Evolutionary conservation across 1,140 invertebrate species (phyloP), one percentile per base, ranked within the genome.

Genomic region (Lasioglossum baleicum): DNA sequence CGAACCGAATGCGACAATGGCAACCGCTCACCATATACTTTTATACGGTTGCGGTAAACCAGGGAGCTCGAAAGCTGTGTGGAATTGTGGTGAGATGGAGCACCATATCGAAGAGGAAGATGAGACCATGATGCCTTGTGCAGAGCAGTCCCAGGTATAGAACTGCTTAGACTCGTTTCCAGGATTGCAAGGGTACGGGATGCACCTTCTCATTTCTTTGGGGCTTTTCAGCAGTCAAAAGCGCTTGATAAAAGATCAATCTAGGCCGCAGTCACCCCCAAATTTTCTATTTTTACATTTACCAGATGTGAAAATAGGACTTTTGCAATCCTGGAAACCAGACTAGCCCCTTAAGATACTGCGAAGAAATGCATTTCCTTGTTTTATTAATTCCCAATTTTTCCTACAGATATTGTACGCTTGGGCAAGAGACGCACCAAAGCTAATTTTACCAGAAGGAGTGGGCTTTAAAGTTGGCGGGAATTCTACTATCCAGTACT

Each of bases 21-120:
- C 96, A 84, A 97, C 96, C 2, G 97, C 97, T 13, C 99, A 99
- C 94, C 99, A 99, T 91, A 99, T 99, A 95, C 93, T 99, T 76
- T 92, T 99, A 0, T 99, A 99, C 92, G 99, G 98, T 15, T 99
- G 99, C 87, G 94, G 94, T 42, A 94, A 94, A 80, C 98, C 98
- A 7, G 98, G 98, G 56, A 95, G 95, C 58, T 92, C 95, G 72
- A 95, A 97, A 83, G 91, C 94, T 61, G 96, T 97, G 61, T 99
- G 98, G 97, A 96, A 98, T 93, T 99, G 98, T 90, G 98, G 98
- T 7, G 98, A 99, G 94, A 99, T 99, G 98, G 94, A 95, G 13
- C 88, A 92, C 26, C 76, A 80, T 84, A 87, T 51, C 87, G 90
- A 65, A 88, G 88, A 69, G 92, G 92, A 82, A 90, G 92, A 70